phyloP scores from a whole-genome alignment of 2,888 invertebrate genomes.

The Pterostichus niger region DNA sequence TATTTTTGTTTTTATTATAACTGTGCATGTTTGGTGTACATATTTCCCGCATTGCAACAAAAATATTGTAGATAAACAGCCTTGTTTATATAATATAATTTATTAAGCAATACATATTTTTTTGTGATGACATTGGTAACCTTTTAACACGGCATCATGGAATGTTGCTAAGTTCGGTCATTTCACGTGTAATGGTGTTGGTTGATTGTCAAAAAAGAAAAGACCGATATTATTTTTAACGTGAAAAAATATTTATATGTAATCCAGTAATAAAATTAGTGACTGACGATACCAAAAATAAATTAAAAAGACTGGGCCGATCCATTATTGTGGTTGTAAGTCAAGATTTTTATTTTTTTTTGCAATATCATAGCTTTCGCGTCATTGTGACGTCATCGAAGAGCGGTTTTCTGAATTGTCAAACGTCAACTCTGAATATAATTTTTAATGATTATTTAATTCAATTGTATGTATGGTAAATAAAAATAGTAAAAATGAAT shows the following conservation, averaged over 20 bases:
- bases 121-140: slow-evolving; percentile 57
- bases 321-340: slow-evolving; percentile 55
- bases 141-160: slow-evolving; percentile 33
- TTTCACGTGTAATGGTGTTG: slow-evolving; percentile 58
- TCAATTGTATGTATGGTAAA: too few species aligned
- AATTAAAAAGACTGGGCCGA: slow-evolving; percentile 26
- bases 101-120: slow-evolving; percentile 56
- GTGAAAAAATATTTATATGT: slow-evolving; percentile 42
- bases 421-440: slow-evolving; percentile 20
- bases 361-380: slow-evolving; percentile 57
- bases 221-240: slow-evolving; percentile 37
- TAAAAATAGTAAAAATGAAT: background rate
- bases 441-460: too few species aligned
- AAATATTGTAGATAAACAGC: background rate
- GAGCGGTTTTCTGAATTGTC: slow-evolving; percentile 48
- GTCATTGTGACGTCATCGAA: slow-evolving; percentile 56
- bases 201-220: slow-evolving; percentile 58
- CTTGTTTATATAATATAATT: background rate
- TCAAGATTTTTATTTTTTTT: slow-evolving; percentile 59
- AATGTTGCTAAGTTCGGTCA: slow-evolving; percentile 59
- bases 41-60: background rate
- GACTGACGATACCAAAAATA: background rate
- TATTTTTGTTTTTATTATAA: background rate
- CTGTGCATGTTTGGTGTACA: slow-evolving; percentile 1
- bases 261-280: slow-evolving; percentile 21